Conservation (phyloP, 2,888 invertebrate genomes). For the Octodonta nipae region DNA sequence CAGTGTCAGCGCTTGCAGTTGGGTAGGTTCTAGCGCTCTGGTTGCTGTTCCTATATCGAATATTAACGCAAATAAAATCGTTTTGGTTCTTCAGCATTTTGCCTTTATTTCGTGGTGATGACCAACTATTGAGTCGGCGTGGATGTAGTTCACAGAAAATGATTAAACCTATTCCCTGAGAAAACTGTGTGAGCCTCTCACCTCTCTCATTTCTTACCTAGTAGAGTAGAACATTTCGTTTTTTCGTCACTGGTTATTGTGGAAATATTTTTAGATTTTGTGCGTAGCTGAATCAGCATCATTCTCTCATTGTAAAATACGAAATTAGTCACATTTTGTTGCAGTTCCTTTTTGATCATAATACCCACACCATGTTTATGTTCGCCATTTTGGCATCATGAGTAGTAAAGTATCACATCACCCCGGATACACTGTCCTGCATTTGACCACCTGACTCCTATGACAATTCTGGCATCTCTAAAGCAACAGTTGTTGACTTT, state of each 20-base stretch:
- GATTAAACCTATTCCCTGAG: background rate
- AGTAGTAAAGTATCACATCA: conserved; percentile 1
- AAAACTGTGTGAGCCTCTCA: background rate
- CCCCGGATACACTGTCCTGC: too few relatives aligned
- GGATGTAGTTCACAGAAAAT: too few relatives aligned
- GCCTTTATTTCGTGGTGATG: too few relatives aligned
- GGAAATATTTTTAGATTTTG: conserved; percentile 2
- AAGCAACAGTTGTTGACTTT: conserved; percentile 2
- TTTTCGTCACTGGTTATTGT: too few relatives aligned
- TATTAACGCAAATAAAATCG: too few relatives aligned
- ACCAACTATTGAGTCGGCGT: too few relatives aligned
- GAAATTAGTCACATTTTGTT: background rate
- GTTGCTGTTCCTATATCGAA: too few relatives aligned
- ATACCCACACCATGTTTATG: conserved; percentile 2
- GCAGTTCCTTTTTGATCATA: conserved; percentile 1
- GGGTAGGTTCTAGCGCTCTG: too few relatives aligned
- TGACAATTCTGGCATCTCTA: conserved; percentile 2
- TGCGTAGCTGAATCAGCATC: conserved; percentile 1
- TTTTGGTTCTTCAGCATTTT: too few relatives aligned
- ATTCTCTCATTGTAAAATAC: background rate
- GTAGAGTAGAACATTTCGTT: too few relatives aligned
- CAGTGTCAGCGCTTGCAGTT: too few relatives aligned
- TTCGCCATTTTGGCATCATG: conserved; percentile 2
- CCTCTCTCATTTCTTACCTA: background rate
- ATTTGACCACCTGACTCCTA: background rate